Conservation (phyloP, 2,888 invertebrate genomes). For the Dorcus parallelipipedus region DNA sequence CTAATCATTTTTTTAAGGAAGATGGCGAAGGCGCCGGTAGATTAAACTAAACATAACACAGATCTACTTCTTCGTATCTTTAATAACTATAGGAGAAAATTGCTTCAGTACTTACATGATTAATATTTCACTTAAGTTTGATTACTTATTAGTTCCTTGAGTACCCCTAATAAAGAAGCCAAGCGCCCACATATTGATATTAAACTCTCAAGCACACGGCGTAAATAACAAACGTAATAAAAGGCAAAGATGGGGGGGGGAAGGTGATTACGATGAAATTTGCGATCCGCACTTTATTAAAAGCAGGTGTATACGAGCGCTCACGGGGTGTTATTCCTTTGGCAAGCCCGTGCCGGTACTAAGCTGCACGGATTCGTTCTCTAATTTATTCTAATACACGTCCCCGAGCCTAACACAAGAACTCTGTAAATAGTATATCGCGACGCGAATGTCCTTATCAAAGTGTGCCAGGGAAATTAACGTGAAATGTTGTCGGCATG, state of each 20-base stretch:
- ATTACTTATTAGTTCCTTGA: too few relatives aligned
- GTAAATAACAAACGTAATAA: neutral
- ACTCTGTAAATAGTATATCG: neutral
- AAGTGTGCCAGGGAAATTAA: neutral
- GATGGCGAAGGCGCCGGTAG: too few relatives aligned
- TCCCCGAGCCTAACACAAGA: constrained; percentile 5
- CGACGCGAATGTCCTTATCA: neutral
- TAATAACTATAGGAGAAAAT: too few relatives aligned
- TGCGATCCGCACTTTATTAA: neutral
- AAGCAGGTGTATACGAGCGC: neutral
- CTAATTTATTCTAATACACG: constrained; percentile 25
- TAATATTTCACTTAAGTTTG: too few relatives aligned
- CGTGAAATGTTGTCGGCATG: neutral
- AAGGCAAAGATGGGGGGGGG: neutral
- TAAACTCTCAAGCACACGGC: too few relatives aligned
- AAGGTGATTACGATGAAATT: neutral
- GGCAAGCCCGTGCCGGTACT: constrained; percentile 22
- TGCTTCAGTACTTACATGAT: too few relatives aligned
- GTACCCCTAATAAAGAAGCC: too few relatives aligned
- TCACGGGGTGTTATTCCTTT: neutral
- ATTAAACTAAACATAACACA: too few relatives aligned
- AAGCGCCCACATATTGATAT: too few relatives aligned
- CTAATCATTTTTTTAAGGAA: too few relatives aligned
- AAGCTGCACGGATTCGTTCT: constrained; percentile 17
- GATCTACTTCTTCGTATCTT: too few relatives aligned